phyloP scores from a whole-genome alignment of 1,140 invertebrate species.

The Ceratina japonica region DNA sequence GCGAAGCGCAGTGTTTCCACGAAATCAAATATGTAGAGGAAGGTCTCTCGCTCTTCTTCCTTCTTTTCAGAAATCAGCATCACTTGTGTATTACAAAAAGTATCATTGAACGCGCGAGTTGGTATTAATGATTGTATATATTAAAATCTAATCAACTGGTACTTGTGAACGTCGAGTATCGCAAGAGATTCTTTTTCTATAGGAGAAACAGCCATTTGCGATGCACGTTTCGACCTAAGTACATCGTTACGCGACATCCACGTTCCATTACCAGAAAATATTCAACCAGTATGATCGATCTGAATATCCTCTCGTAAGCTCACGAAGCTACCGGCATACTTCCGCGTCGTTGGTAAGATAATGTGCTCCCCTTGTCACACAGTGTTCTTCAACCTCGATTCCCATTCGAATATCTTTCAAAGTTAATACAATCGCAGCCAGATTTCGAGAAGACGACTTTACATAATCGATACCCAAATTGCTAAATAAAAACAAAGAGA shows the following conservation, averaged over 20 bases:
- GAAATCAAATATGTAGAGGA: conserved; percentile 22
- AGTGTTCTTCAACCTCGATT: conserved; percentile 17
- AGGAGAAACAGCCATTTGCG: conserved; percentile 8
- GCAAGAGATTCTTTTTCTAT: not conserved
- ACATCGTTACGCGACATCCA: conserved; percentile 34
- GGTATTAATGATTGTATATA: no score
- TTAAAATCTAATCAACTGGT: not conserved
- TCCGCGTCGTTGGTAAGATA: conserved; percentile 24
- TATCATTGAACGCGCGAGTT: no score
- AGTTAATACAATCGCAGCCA: no score
- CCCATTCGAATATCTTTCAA: not conserved
- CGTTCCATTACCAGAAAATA: conserved; percentile 49
- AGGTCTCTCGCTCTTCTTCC: not conserved
- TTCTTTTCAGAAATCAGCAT: not conserved
- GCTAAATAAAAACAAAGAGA: no score
- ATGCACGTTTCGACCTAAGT: not conserved
- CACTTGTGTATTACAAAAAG: not conserved
- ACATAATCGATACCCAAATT: no score
- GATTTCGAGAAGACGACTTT: no score
- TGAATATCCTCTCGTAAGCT: conserved; percentile 42
- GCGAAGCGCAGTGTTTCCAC: not conserved
- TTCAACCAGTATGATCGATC: conserved; percentile 43
- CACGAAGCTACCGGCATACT: conserved; percentile 27
- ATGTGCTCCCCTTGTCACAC: not conserved
- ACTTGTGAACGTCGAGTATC: not conserved